Evolutionary conservation across 2,113 vertebrate genomes (phyloP), one percentile per base, ranked within the genome.

Genomic region (Trematomus loennbergii): DNA sequence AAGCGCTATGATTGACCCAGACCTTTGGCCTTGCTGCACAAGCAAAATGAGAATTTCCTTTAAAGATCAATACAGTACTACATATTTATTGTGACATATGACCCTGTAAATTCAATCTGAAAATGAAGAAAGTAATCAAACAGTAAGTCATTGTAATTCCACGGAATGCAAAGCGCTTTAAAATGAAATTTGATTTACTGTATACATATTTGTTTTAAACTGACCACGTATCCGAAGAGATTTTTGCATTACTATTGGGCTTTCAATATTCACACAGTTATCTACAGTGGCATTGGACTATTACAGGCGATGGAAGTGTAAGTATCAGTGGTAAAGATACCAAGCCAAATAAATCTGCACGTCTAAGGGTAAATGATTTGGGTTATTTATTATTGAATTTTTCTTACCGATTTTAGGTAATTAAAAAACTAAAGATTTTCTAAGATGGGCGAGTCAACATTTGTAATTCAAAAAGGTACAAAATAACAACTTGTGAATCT

Each of bases 71-170:
- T 91, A 85, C 43, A 10, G 16, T 48, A 73, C 72, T 82, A 74
- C 80, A 85, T 88, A 82, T 91, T 84, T 89, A 87, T 87, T 76
- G 58, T 73, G 74, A 54, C 16, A 71, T 75, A 88, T 83, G 82
- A 20, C 63, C 49, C 36, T 70, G 52, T 64, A 87, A 85, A 91
- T 90, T 78, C 22, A 77, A 84, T 90, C 65, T 84, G 69, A 57
- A 88, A 84, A 83, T 73, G 13, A 81, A 40, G 43, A 10, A 73
- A 48, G 46, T 62, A 87, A 90, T 82, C 78, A 85, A 82, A 81
- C 20, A 63, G 53, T 25, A 60, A 48, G 70, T 87, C 25, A 68
- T 69, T 75, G 73, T 62, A 9, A 80, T 75, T 76, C 52, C 8
- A 7, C 75, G 54, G 67, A 15, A 83, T 29, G 69, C 50, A 45